Base-by-base conservation (phyloP, 2,888 invertebrate genomes). In the Drosophila leonis region DNA sequence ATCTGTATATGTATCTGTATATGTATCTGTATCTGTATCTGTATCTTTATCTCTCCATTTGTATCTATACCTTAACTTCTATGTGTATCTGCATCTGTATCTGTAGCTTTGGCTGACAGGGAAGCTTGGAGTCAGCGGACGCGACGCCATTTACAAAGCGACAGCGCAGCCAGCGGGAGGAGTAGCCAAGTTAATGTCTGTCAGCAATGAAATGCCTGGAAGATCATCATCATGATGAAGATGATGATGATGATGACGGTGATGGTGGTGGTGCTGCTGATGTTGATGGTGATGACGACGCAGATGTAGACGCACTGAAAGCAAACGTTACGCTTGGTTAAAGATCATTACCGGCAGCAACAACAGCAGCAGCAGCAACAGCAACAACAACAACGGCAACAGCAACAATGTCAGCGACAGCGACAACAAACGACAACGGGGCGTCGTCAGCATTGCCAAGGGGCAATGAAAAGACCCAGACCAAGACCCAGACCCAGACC, bases 251-350 rank as follows among this genome's bases (percentile, higher is more conserved):
- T 18, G 20, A 27, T 46, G 27, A 37, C 44, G 37, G 37, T 54
- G 33, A 7, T 37, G 20, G 12, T 60, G 60, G 5, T 67, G 59
- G 15, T 72, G 71, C 57, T 71, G 65, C 29, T 70, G 56, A 8
- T 71, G 55, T 8, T 57, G 75, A 24, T 65, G 67, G 78, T 88
- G 89, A 89, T 90, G 86, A 86, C 90, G 84, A 86, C 89, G 86
- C 86, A 86, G 90, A 90, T 90, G 86, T 86, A 77, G 90, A 87
- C 86, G 90, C 90, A 87, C 90, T 87, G 89, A 89, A 91, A 90
- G 88, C 90, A 85, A 85, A 78, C 90, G 91, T 91, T 83, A 78
- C 91, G 90, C 91, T 86, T 88, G 89, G 88, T 83, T 88, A 83
- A 90, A 90, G 88, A 88, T 88, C 88, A 88, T 90, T 88, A 91